Percentiles rank a stretch among this genome's conserved stretches.
Evolutionary conservation across 1,140 invertebrate species (phyloP).

Genomic region (Brachionus manjavacas): DNA sequence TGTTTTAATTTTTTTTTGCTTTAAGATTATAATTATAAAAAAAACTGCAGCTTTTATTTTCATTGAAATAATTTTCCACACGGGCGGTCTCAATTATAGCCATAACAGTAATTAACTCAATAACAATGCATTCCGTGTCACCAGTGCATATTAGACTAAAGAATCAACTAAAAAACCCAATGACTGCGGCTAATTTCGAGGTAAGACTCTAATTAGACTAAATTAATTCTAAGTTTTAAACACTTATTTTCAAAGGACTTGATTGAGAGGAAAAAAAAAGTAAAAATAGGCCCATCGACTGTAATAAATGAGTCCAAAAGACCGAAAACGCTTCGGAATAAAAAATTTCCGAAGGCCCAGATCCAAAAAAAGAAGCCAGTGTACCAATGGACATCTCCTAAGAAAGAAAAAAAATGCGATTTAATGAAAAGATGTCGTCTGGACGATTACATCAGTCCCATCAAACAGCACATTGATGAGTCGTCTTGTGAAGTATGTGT

Average conservation of each 20-base stretch:
- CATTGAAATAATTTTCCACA: not conserved
- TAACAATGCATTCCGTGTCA: conserved; percentile 32
- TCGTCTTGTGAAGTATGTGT: not conserved
- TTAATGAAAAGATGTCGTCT: not conserved
- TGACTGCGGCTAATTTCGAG: conserved; percentile 16
- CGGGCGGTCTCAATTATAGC: not conserved
- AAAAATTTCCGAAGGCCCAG: not conserved
- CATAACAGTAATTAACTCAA: not conserved
- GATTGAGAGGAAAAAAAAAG: conserved; percentile 15
- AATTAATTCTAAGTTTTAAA: not conserved
- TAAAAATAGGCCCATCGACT: conserved; percentile 11
- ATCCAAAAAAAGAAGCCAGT: not conserved
- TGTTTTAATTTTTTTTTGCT: not conserved
- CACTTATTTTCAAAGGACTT: not conserved
- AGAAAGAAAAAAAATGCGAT: not conserved
- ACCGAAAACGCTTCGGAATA: not conserved
- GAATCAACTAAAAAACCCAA: conserved; percentile 24
- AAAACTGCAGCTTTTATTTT: not conserved
- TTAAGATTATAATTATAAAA: not conserved
- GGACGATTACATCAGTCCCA: not conserved
- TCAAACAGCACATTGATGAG: not conserved
- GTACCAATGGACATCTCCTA: not conserved
- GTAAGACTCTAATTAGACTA: not conserved
- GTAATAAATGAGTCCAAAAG: not conserved
- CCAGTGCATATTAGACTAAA: not conserved